These are phyloP conservation scores for Digitonthophagus gazella DNA, from an alignment of 2,888 invertebrate genomes.

Conservation along the genomic window DNA sequence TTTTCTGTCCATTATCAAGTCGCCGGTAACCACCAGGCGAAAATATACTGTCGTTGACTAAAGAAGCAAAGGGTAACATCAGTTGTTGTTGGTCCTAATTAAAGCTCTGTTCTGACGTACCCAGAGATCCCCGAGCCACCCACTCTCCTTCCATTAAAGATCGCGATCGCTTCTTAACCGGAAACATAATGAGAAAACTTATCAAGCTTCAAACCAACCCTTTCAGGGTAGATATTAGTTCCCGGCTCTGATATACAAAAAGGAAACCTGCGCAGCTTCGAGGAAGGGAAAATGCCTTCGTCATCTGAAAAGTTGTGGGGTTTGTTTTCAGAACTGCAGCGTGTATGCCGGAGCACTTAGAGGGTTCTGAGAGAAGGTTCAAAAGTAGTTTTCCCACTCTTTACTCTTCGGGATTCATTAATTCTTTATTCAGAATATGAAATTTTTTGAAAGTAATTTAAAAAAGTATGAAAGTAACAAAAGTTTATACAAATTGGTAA, in stretches of 20 bases:
- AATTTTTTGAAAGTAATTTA: not conserved
- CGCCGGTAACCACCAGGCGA: not conserved
- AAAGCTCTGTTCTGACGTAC: slow-evolving; percentile 5
- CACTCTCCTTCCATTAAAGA: slow-evolving; percentile 5
- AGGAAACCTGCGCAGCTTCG: not conserved
- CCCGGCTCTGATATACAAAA: slow-evolving; percentile 11
- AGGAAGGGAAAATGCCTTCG: not conserved
- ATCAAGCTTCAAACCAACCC: slow-evolving; percentile 12
- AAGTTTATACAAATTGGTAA: not conserved
- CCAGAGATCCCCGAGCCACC: not conserved
- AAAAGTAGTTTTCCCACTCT: not conserved
- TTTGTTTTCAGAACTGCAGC: not conserved
- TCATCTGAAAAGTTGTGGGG: not conserved
- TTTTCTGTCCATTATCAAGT: not conserved
- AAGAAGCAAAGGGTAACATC: slow-evolving; percentile 3
- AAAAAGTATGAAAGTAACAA: not conserved
- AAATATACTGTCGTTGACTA: not conserved
- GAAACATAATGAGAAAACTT: slow-evolving; percentile 18
- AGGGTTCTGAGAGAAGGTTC: not conserved
- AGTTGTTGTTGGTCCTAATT: slow-evolving; percentile 11
- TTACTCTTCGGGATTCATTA: not conserved
- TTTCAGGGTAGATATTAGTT: slow-evolving; percentile 14
- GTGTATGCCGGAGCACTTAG: not conserved
- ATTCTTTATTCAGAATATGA: not conserved
- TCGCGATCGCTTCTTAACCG: slow-evolving; percentile 13